Evolutionary conservation across 2,797 vertebrate genomes (phyloP), one percentile per base, ranked within the genome.

Genomic region (Tenualosa ilisha): DNA sequence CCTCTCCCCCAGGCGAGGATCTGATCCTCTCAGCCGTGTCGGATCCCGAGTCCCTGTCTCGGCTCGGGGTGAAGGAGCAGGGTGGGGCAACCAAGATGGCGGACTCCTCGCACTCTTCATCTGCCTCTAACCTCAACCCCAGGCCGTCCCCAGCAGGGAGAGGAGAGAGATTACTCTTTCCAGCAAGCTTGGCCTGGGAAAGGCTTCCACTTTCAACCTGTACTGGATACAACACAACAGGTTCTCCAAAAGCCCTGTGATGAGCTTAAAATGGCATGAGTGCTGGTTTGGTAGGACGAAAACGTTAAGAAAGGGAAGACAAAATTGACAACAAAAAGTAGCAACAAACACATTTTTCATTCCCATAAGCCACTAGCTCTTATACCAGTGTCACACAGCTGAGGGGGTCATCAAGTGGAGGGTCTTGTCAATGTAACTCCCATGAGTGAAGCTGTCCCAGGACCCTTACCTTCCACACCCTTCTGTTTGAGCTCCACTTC

Each of bases 401-500:
- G 46, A 49, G 50, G 50, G 7, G 50, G 46, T 46, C 46, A 46
- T 46, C 2, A 12, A 51, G 50, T 9, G 9, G 46, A 51, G 50
- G 9, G 11, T 51, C 50, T 46, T 51, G 50, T 51, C 7, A 12
- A 12, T 12, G 9, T 49, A 51, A 51, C 46, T 46, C 46, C 3
- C 0, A 9, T 51, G 7, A 12, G 11, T 51, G 50, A 46, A 46
- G 7, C 7, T 4, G 46, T 46, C 46, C 46, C 46, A 46, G 7
- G 46, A 46, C 50, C 43, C 84, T 93, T 92, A 98, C 98, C 98
- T 96, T 97, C 97, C 0, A 93, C 89, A 51, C 95, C 97, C 93
- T 94, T 98, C 94, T 99, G 98, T 89, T 99, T 99, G 86, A 96
- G 97, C 92, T 97, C 98, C 93, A 99, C 97, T 93, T 99, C 98